phyloP scores from a whole-genome alignment of 2,888 invertebrate genomes.

The Patella ulyssiponensis region DNA sequence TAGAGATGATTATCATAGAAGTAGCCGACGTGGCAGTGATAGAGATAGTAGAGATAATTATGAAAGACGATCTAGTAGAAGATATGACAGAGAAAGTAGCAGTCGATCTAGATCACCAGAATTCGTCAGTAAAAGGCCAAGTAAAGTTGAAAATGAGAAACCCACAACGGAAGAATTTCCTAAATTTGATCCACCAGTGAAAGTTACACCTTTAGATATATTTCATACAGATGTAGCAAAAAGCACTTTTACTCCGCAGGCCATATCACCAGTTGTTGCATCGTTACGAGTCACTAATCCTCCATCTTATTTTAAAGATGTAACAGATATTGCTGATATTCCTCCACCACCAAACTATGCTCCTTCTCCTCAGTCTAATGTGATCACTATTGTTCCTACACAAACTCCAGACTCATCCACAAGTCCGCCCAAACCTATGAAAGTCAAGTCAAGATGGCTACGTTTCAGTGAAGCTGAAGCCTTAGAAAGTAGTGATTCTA shows the following conservation, averaged over 20 bases:
- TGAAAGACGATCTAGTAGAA: constrained; percentile 15
- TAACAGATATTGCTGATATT: background rate
- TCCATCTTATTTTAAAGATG: background rate
- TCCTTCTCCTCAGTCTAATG: background rate
- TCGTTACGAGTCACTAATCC: constrained; percentile 29
- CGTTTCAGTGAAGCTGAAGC: constrained; percentile 60
- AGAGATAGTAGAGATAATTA: background rate
- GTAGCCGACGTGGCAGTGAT: constrained; percentile 23
- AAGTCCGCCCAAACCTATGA: constrained; percentile 43
- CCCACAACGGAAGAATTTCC: background rate
- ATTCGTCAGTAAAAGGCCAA: constrained; percentile 22
- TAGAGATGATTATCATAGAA: constrained; percentile 24
- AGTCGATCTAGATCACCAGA: constrained; percentile 17
- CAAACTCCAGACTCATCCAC: background rate
- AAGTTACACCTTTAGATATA: constrained; percentile 11
- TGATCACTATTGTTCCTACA: background rate
- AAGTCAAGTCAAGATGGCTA: constrained; percentile 64
- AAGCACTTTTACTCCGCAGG: background rate
- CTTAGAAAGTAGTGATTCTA: constrained; percentile 27
- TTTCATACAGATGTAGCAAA: background rate
- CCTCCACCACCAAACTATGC: background rate
- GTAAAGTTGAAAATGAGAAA: background rate
- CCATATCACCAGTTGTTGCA: constrained; percentile 23
- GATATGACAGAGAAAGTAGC: constrained; percentile 13
- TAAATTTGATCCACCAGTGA: background rate